Evolutionary conservation across 2,113 vertebrate species (phyloP), one percentile per base, ranked within the genome.

Genomic region (Labeo rohita): DNA sequence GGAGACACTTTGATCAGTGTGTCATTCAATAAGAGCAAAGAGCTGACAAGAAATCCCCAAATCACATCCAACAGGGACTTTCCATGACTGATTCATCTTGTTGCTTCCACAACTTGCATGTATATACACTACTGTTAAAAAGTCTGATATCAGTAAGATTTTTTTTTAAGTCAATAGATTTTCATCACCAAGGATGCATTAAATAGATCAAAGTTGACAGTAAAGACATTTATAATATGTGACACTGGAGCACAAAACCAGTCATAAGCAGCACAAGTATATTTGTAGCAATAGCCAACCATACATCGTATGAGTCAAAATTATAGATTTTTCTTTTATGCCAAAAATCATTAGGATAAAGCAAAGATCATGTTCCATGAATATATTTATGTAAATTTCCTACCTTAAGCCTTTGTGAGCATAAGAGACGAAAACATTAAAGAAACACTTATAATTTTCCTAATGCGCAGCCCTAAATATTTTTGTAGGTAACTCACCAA

Each of bases 401-500:
- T 28, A 28, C 28, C 28, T 1, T 28, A 28, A 28, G 28, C 28
- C 28, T n/a, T n/a, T n/a, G n/a, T n/a, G 8, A n/a, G 21, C 59
- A 61, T 61, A 4, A 61, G 2, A 18, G n/a, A 3, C 1, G 9
- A 10, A 61, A 61, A 61, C 21, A 61, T 59, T 9, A 0, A n/a
- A 59, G 21, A n/a, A 54, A 54, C 4, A 54, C 15, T 5, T 54
- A n/a, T 76, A 50, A n/a, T 47, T 49, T 47, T 50, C 8, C 15
- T 36, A n/a, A 50, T 21, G 10, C 49, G 21, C 59, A 12, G 34
- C 6, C 47, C 23, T 15, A 49, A 28, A 10, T 49, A 6, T 34
- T 9, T 74, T 16, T 39, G 16, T 43, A 21, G 59, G 65, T n/a
- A 72, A 95, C 97, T 88, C 72, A 99, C 98, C 98, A 98, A 0